A percentile compares a stretch with the other conserved stretches of the same genome.
These are phyloP conservation scores for Tachysurus fulvidraco DNA, from an alignment of 2,113 vertebrate genomes.

Conservation along the genomic window DNA sequence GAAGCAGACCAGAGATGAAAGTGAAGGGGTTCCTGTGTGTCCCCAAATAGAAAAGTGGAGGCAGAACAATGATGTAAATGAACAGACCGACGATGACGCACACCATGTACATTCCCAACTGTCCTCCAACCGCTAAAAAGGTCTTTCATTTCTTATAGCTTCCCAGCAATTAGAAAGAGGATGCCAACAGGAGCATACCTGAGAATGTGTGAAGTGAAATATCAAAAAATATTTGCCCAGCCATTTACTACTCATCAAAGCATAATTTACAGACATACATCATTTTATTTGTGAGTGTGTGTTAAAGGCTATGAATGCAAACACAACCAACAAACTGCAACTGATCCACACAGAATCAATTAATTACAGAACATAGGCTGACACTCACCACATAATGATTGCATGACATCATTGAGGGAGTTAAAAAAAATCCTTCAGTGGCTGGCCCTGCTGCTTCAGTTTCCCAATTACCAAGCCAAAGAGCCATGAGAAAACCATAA, in stretches of 20 bases:
- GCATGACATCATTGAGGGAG: conserved; percentile 95
- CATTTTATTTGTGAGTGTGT: too few species aligned
- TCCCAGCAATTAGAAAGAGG: conserved; percentile 95
- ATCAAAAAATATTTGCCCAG: neutral
- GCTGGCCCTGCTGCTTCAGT: conserved; percentile 92
- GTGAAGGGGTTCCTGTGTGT: conserved; percentile 89
- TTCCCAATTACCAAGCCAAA: conserved; percentile 93
- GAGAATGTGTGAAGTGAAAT: neutral
- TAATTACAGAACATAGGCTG: neutral
- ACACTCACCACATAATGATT: conserved; percentile 94
- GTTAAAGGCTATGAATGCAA: too few species aligned
- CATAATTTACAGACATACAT: too few species aligned
- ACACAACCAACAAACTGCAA: neutral
- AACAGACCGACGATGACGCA: conserved; percentile 90
- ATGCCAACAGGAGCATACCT: conserved; percentile 97
- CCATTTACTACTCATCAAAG: neutral
- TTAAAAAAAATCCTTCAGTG: conserved; percentile 93
- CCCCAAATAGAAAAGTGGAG: conserved; percentile 88
- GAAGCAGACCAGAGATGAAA: conserved; percentile 87
- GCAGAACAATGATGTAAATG: conserved; percentile 88
- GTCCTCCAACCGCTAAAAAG: conserved; percentile 86
- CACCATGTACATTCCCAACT: conserved; percentile 94
- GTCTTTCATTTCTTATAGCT: conserved; percentile 96
- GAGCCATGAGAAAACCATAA: conserved; percentile 95
- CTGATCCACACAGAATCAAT: neutral